These are phyloP conservation scores for Hydrolagus affinis DNA, from an alignment of 2,113 vertebrate species.

Conservation along the genomic window DNA sequence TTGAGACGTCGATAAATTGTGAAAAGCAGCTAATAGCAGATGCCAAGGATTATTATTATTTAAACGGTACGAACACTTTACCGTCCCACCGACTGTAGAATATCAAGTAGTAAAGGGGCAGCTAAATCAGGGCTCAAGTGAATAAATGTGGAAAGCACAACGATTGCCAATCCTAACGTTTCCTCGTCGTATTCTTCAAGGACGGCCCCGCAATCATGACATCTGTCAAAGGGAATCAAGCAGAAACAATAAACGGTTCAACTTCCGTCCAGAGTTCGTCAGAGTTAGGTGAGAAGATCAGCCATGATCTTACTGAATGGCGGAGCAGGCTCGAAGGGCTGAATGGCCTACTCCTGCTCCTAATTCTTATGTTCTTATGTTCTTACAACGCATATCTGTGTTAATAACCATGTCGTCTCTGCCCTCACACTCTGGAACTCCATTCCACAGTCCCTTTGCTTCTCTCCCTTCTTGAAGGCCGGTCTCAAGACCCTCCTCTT, in stretches of 20 bases:
- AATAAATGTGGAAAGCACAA: slow-evolving; percentile 92
- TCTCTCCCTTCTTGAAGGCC: too few species aligned
- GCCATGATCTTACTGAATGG: too few species aligned
- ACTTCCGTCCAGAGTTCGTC: neutral
- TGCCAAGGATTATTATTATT: too few species aligned
- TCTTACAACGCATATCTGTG: neutral
- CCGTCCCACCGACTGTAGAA: slow-evolving; percentile 98
- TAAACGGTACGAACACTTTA: slow-evolving; percentile 43
- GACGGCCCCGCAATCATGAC: slow-evolving; percentile 88
- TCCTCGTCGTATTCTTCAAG: slow-evolving; percentile 97
- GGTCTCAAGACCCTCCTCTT: too few species aligned
- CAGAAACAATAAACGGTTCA: neutral
- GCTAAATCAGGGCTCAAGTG: slow-evolving; percentile 93
- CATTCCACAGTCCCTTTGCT: too few species aligned
- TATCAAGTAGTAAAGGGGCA: slow-evolving; percentile 86
- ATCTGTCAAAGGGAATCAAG: slow-evolving; percentile 53
- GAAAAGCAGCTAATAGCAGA: too few species aligned
- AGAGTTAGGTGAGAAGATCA: too few species aligned
- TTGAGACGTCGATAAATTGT: too few species aligned
- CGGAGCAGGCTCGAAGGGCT: too few species aligned
- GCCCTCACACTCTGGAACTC: too few species aligned
- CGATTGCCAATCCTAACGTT: slow-evolving; percentile 83
- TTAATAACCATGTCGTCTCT: neutral
- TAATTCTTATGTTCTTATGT: too few species aligned
- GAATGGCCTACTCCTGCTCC: too few species aligned